Base-by-base conservation (phyloP, 2,797 vertebrate genomes). In the Oophaga sylvatica region DNA sequence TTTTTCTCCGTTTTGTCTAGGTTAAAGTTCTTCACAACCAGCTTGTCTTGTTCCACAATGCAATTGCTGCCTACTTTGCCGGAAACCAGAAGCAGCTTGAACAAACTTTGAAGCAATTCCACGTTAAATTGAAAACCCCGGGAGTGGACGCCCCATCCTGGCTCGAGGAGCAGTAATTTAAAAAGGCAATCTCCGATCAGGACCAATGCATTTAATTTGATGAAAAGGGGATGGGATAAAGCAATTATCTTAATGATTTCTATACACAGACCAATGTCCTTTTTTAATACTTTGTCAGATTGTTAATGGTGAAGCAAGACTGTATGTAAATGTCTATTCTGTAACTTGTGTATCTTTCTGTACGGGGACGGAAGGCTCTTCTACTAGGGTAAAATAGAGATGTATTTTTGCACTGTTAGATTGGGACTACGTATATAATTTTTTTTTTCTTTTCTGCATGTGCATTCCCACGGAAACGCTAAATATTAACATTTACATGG, bases 51-150 rank as follows among this genome's bases (percentile, higher is more conserved):
- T 99, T 99, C 95, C 98, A 99, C 92, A 99, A 99, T 13, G 97
- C 98, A 90, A 97, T 99, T 11, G 96, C 98, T 0, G 97, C 98
- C 0, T 99, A 99, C 95, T 99, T 98, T 80, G 96, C 98, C 68
- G 98, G 98, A 87, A 99, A 99, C 94, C 98, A 99, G 92, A 96
- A 99, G 93, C 98, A 99, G 93, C 97, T 99, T 92, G 98, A 99
- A 94, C 96, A 98, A 95, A 99, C 98, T 82, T 97, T 99, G 91
- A 97, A 97, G 95, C 97, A 98, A 94, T 99, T 99, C 94, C 97
- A 99, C 92, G 97, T 99, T 96, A 99, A 99, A 94, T 96, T 99
- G 96, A 99, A 99, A 97, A 95, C 96, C 91, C 98, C 98, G n/a
- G 98, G 98, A 87, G 95, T 94, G 84, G 97, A 99, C 87, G 94